Evolutionary conservation across 2,797 vertebrate species (phyloP).

Genomic region (Sphaeramia orbicularis): DNA sequence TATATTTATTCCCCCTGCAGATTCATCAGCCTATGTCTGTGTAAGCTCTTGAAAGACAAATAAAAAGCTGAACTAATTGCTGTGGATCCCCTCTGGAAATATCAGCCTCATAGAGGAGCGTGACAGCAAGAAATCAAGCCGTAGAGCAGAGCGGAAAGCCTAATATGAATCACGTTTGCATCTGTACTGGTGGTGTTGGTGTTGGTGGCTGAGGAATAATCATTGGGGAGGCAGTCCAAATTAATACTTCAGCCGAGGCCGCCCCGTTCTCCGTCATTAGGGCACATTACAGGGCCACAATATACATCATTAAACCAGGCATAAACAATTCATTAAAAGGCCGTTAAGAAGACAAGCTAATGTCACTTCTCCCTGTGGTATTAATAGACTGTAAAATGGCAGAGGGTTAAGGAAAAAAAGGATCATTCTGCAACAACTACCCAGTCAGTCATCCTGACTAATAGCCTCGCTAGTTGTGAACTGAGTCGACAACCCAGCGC

Average conservation of each 20-base stretch:
- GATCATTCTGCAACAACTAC: conserved; percentile 69
- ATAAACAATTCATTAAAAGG: conserved; percentile 89
- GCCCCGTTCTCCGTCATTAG: conserved; percentile 83
- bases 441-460: conserved; percentile 75
- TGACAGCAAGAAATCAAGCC: conserved; percentile 77
- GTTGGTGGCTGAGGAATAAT: conserved; percentile 77
- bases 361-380: conserved; percentile 81
- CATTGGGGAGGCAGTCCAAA: conserved; percentile 82
- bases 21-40: conserved; percentile 53
- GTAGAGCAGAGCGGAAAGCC: conserved; percentile 63
- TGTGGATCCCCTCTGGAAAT: conserved; percentile 67
- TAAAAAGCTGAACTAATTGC: conserved; percentile 80
- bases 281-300: conserved; percentile 85
- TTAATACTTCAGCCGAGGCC: conserved; percentile 81
- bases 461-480: conserved; percentile 57
- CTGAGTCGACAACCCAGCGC: conserved; percentile 34
- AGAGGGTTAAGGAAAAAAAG: conserved; percentile 77
- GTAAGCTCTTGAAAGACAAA: conserved; percentile 73
- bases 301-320: conserved; percentile 87
- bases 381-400: conserved; percentile 83
- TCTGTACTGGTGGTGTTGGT: conserved; percentile 9
- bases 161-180: conserved; percentile 71
- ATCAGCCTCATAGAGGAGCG: conserved; percentile 67
- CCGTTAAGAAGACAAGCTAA: conserved; percentile 84
- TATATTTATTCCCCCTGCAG: conserved; percentile 47